These are phyloP conservation scores for Kradibia gibbosae DNA, from an alignment of 1,140 invertebrate species.

Conservation along the genomic window DNA sequence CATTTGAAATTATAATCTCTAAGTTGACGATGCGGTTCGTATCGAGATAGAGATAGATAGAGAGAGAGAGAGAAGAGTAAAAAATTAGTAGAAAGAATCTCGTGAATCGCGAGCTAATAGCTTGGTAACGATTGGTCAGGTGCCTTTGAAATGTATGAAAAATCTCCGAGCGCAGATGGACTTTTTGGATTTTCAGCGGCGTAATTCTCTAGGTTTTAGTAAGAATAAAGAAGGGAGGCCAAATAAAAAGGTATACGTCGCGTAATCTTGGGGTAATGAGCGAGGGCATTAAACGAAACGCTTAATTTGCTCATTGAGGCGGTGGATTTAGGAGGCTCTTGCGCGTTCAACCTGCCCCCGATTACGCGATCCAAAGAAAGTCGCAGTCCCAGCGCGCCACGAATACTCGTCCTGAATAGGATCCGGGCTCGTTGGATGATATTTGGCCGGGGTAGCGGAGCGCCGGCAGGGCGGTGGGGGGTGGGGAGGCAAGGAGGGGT, in stretches of 20 bases:
- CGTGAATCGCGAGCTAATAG: not conserved
- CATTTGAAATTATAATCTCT: not conserved
- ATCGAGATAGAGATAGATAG: no score
- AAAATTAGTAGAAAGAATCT: not conserved
- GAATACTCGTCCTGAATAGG: not conserved
- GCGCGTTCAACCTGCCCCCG: not conserved
- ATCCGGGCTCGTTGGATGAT: not conserved
- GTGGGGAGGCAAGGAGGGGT: not conserved
- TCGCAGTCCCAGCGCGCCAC: not conserved
- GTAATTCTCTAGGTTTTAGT: not conserved
- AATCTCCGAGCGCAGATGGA: not conserved
- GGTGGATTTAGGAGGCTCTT: not conserved
- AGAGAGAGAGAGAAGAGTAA: not conserved
- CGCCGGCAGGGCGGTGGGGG: not conserved
- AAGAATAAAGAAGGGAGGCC: not conserved
- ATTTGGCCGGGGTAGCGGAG: not conserved
- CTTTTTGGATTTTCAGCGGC: no score
- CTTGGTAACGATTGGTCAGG: not conserved
- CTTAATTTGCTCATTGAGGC: not conserved
- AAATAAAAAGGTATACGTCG: not conserved
- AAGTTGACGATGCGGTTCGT: no score
- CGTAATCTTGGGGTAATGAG: not conserved
- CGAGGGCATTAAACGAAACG: not conserved
- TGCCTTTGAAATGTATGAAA: not conserved
- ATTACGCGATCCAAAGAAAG: conserved; percentile 2